A percentile compares a stretch with the other conserved stretches of the same genome.
Evolutionary conservation across 2,113 vertebrate species (phyloP).

Genomic region (Meles meles): DNA sequence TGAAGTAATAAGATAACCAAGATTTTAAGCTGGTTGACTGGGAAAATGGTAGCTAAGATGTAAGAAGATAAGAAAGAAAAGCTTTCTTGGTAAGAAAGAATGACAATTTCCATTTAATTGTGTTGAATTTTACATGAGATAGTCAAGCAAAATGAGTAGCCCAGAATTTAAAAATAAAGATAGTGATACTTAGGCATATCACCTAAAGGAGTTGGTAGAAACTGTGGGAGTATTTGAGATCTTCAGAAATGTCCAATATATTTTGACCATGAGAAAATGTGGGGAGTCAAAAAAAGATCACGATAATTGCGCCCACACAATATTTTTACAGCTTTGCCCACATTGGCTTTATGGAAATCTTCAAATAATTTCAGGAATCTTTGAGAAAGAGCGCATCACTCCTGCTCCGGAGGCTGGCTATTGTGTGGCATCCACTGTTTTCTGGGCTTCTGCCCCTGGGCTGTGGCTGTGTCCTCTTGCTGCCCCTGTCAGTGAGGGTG

Average conservation of each 20-base stretch:
- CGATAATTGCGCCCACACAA: neutral
- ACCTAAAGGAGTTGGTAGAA: neutral
- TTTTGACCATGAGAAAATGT: neutral
- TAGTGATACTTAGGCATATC: neutral
- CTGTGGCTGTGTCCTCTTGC: neutral
- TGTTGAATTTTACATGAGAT: neutral
- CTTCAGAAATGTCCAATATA: neutral
- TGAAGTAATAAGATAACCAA: neutral
- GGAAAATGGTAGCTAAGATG: neutral
- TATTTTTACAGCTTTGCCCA: neutral
- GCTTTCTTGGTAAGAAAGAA: neutral
- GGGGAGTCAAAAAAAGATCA: neutral
- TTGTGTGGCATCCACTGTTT: neutral
- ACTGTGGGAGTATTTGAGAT: neutral
- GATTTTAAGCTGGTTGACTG: neutral
- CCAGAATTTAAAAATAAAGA: neutral
- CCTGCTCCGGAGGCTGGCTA: neutral
- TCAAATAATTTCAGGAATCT: neutral
- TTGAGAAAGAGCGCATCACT: neutral
- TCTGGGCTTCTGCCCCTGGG: neutral
- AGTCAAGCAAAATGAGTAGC: neutral
- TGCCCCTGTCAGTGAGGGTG: fast-evolving
- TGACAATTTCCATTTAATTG: neutral
- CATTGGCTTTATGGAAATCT: neutral
- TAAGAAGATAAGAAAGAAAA: neutral